Base-by-base conservation (phyloP, 2,888 invertebrate species). In the Mystacides longicornis region DNA sequence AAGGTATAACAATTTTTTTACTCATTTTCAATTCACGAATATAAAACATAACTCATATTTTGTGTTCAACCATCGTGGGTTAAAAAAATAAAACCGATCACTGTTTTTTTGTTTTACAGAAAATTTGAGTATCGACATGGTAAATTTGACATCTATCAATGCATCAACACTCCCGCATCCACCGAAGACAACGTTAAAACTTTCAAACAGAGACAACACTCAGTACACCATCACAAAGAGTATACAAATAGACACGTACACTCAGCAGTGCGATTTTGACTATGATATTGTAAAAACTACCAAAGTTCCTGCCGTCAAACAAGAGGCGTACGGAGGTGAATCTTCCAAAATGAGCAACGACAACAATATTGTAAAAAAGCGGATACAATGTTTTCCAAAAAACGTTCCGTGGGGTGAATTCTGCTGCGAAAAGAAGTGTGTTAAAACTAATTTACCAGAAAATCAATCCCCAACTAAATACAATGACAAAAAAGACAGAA, bases 321-420 rank as follows among this genome's bases (percentile, higher is more conserved):
- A 33, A n/a, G 54, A 54, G 19, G 31, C 18, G n/a, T 23, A 53
- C 23, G 45, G 9, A 2, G 20, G 23, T 1, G 50, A 48, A 33
- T 49, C 46, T 42, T 50, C 49, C 23, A 54, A 64, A 20, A 57
- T 55, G 22, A 57, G 56, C n/a, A 58, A 60, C 54, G 61, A 62
- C 21, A 63, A 62, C 27, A 59, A 59, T 23, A 45, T 56, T 23
- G 58, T 46, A 45, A 57, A 46, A 42, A 62, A 56, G 37, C 50
- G 50, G 46, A 45, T 54, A 33, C 56, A 51, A 16, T 56, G 33
- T 57, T 62, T 27, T 55, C 63, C 53, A 52, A 65, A 57, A 49
- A 61, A 59, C 49, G 59, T 57, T 54, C 63, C 52, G 52, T 65
- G 71, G 58, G 59, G 59, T 14, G 59, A 62, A 23, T 60, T 62